These are phyloP conservation scores for Habropoda laboriosa DNA, from an alignment of 1,140 invertebrate genomes.

Conservation along the genomic window DNA sequence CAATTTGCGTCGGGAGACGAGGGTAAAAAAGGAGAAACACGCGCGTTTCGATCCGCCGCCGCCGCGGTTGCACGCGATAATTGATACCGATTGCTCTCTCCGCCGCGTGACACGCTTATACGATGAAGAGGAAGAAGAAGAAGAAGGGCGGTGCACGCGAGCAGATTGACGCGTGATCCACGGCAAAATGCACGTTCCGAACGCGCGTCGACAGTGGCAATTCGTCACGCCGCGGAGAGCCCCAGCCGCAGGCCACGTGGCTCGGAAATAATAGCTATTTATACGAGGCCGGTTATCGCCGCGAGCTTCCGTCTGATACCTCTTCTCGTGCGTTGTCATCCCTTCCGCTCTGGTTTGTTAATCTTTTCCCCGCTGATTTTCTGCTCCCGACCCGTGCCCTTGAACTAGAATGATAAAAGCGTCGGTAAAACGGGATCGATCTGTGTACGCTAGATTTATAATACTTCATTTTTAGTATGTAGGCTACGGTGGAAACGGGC, in stretches of 20 bases:
- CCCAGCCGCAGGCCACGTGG: too few relatives aligned
- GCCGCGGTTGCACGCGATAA: not conserved
- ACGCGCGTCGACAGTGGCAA: not conserved
- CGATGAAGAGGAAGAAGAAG: too few relatives aligned
- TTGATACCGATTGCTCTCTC: constrained; percentile 19
- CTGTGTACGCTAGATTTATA: too few relatives aligned
- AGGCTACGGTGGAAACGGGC: too few relatives aligned
- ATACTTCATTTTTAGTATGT: too few relatives aligned
- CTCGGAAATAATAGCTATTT: constrained; percentile 32
- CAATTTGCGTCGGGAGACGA: not conserved
- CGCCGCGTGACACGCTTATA: not conserved
- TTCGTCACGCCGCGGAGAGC: not conserved
- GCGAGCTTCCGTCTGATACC: not conserved
- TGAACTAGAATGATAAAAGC: too few relatives aligned
- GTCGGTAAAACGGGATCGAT: too few relatives aligned
- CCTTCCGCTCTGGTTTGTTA: not conserved
- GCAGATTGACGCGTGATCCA: constrained; percentile 9
- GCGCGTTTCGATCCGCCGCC: not conserved
- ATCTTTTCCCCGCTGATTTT: not conserved
- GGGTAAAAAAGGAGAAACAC: not conserved
- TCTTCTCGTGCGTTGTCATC: not conserved
- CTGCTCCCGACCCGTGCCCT: not conserved
- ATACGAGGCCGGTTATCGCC: constrained; percentile 12
- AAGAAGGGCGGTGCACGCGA: not conserved
- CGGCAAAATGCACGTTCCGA: not conserved